A percentile compares a stretch with the other conserved stretches of the same genome.
Conservation (phyloP, 2,888 invertebrate species). For the Ornithoptera alexandrae region DNA sequence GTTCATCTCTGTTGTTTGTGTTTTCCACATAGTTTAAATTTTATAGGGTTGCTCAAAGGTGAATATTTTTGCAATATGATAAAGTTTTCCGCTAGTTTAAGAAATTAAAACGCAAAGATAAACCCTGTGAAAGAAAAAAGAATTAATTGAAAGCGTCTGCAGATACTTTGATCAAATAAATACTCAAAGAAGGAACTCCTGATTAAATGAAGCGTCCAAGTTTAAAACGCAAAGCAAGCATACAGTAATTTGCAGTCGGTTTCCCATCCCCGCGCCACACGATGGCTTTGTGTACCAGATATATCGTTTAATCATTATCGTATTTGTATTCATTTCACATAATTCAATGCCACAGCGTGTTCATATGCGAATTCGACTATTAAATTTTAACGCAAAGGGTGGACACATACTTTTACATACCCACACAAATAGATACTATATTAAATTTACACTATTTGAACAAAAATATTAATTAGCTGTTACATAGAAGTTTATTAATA, state of each 20-base stretch:
- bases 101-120: slow-evolving; percentile 23
- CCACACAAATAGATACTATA: no score
- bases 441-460: no score
- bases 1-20: slow-evolving; percentile 23
- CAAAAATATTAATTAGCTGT: no score
- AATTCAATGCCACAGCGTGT: slow-evolving; percentile 6
- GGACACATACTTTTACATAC: background rate
- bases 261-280: slow-evolving; percentile 38
- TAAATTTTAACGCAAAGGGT: slow-evolving; percentile 2
- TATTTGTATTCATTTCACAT: slow-evolving; percentile 10
- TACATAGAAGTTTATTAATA: no score
- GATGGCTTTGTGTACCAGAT: slow-evolving; percentile 43
- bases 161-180: slow-evolving; percentile 57
- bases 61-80: slow-evolving; percentile 23
- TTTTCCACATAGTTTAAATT: slow-evolving; percentile 26
- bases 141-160: slow-evolving; percentile 42
- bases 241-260: slow-evolving; percentile 50
- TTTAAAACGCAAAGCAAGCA: slow-evolving; percentile 49
- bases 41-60: slow-evolving; percentile 22
- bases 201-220: slow-evolving; percentile 62
- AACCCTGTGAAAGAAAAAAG: slow-evolving; percentile 34
- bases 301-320: slow-evolving; percentile 16
- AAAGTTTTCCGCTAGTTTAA: slow-evolving; percentile 25
- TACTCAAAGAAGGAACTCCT: slow-evolving; percentile 53
- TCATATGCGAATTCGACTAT: background rate